Base-by-base conservation (phyloP, 2,888 invertebrate species). In the Drosophila subsilvestris region DNA sequence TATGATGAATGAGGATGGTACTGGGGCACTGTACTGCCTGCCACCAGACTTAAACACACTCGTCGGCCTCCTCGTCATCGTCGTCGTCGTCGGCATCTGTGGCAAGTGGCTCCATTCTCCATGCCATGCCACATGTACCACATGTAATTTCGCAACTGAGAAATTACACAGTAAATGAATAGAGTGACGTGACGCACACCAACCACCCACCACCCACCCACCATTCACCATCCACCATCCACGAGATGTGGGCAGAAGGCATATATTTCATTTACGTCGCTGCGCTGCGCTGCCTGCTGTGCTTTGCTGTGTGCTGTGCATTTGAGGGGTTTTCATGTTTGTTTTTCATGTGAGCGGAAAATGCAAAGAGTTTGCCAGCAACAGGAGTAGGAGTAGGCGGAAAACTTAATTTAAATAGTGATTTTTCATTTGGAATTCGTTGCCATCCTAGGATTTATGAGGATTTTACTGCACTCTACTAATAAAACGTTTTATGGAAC, bases 141-240 rank as follows among this genome's bases (percentile, higher is more conserved):
- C 37, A 37, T 37, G 37, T 37, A 37, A 37, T 37, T 37, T 37
- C 14, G 37, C 70, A 77, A 61, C 75, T 79, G 82, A 84, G 79
- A 84, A 82, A 79, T 84, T 84, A 82, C 84, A 82, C 37, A 27
- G 67, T 68, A 69, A 71, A 82, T 63, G 69, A 68, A 68, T 66
- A 59, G 74, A 72, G 72, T 68, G 63, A 62, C 56, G 65, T 57
- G 17, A 43, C 72, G 72, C 74, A 76, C 73, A 66, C 43, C 63
- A 32, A 5, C 32, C 32, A 1, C 37, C 37, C 2, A 7, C 37
- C 37, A 7, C 37, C 5, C 37, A 7, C n/a, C 37, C 37, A 7
- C 37, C 5, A 25, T 25, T 1, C 25, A 4, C 32, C 12, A 6
- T 0, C 37, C 14, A 5, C 37, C 10, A 12, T 1, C 32, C 32